Evolutionary conservation across 2,113 vertebrate species (phyloP).

Genomic region (Thomomys bottae): DNA sequence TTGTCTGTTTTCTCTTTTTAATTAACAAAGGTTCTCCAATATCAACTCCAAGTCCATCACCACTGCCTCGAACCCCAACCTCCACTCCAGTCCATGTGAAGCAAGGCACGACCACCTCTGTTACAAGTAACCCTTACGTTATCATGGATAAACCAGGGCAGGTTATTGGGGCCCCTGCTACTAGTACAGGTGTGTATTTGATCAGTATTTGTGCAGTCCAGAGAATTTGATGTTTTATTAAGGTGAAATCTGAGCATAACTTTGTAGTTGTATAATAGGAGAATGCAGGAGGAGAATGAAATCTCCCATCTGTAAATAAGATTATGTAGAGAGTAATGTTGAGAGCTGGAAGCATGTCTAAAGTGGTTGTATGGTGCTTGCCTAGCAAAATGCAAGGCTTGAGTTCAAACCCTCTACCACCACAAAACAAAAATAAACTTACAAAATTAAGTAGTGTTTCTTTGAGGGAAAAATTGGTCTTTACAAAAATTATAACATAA

Average conservation of each 20-base stretch:
- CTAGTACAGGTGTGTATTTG: constrained; percentile 84
- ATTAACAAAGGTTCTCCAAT: constrained; percentile 93
- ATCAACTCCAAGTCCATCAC: constrained; percentile 97
- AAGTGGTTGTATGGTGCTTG: too few relatives aligned
- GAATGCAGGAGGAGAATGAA: neutral
- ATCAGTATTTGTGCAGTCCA: neutral
- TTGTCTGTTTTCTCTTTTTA: constrained; percentile 78
- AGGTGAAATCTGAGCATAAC: neutral
- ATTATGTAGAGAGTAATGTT: neutral
- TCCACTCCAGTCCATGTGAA: constrained; percentile 95
- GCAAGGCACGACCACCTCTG: constrained; percentile 88
- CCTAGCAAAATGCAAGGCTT: too few relatives aligned
- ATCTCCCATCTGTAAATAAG: neutral
- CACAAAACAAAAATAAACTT: neutral
- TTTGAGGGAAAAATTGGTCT: neutral
- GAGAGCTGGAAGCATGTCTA: too few relatives aligned
- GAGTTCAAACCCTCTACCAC: too few relatives aligned
- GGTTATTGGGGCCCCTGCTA: constrained; percentile 87
- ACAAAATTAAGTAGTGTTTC: neutral
- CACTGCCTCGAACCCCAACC: constrained; percentile 93
- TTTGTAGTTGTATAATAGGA: neutral
- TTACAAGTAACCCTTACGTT: constrained; percentile 92
- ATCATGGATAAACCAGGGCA: constrained; percentile 95
- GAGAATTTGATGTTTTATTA: constrained; percentile 15
- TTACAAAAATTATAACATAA: neutral